Evolutionary conservation across 1,140 invertebrate genomes (phyloP), one percentile per base, ranked within the genome.

Genomic region (Alviniconcha marisindica): DNA sequence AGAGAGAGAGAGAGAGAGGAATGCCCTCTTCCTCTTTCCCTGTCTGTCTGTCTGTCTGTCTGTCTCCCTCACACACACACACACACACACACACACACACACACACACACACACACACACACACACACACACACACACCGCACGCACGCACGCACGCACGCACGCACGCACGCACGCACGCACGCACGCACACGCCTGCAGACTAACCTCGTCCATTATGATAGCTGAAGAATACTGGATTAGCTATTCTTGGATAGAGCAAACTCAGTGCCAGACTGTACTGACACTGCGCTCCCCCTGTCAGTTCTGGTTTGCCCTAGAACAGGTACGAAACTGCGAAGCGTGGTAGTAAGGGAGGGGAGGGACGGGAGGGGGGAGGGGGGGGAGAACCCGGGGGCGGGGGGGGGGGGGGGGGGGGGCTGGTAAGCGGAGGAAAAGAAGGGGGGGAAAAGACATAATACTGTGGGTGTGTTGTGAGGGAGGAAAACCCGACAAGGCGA

Each of bases 271-370:
- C 3, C 21, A 51, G 42, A 51, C 36, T 5, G 44, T 18, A 33
- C 24, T 24, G 51, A 42, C 28, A 33, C n/a, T n/a, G n/a, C n/a
- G n/a, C n/a, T n/a, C n/a, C n/a, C n/a, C n/a, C n/a, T n/a, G n/a
- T n/a, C n/a, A n/a, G n/a, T n/a, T n/a, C n/a, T n/a, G n/a, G n/a
- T n/a, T n/a, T n/a, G n/a, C n/a, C n/a, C n/a, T n/a, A n/a, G n/a
- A n/a, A n/a, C n/a, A n/a, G n/a, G n/a, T n/a, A n/a, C n/a, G n/a
- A n/a, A n/a, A n/a, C n/a, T n/a, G n/a, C n/a, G 33, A 33, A 78
- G 77, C 28, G 44, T 12, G 28, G 48, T 36, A 78, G 44, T 21
- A n/a, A 78, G 77, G 51, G 44, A 51, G 44, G 48, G 77, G 51
- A 15, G 48, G 44, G 48, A 51, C 28, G 44, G 33, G 38, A 78